Percentiles rank a stretch among this genome's conserved stretches.
These are phyloP conservation scores for Engraulis encrasicolus DNA, from an alignment of 2,113 vertebrate species.

Conservation along the genomic window DNA sequence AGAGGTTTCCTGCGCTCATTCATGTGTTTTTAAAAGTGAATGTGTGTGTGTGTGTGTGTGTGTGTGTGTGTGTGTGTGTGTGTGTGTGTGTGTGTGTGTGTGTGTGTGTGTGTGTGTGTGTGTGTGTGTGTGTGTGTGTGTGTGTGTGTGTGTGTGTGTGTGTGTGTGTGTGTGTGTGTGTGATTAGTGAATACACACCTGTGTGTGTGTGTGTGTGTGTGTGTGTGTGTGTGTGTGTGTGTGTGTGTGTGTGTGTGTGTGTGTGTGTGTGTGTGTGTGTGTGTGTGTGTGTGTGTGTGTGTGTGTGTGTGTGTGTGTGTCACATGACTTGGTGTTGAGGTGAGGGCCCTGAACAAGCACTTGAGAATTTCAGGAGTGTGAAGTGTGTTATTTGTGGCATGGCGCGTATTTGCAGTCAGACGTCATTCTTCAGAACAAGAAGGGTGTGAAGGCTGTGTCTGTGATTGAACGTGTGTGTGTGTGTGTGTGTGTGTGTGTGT, in stretches of 20 bases:
- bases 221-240: background rate
- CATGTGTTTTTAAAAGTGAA: background rate
- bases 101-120: background rate
- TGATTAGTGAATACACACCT: too few species aligned
- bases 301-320: constrained; percentile 20
- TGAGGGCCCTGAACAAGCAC: too few species aligned
- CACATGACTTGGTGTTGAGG: background rate
- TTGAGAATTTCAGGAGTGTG: too few species aligned
- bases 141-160: constrained; percentile 6
- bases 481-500: constrained; percentile 8
- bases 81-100: constrained; percentile 13
- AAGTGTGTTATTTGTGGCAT: too few species aligned
- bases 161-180: constrained; percentile 2
- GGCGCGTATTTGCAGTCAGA: too few species aligned
- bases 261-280: constrained; percentile 25
- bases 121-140: constrained; percentile 22
- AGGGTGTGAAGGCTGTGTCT: too few species aligned
- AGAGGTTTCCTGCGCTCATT: too few species aligned
- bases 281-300: constrained; percentile 24
- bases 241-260: constrained; percentile 21
- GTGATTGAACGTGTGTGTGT: too few species aligned
- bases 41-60: constrained; percentile 32
- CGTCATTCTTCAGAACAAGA: too few species aligned
- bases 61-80: constrained; percentile 29
- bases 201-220: background rate